These are phyloP conservation scores for Agrotis puta DNA, from an alignment of 2,888 invertebrate species.

Conservation along the genomic window DNA sequence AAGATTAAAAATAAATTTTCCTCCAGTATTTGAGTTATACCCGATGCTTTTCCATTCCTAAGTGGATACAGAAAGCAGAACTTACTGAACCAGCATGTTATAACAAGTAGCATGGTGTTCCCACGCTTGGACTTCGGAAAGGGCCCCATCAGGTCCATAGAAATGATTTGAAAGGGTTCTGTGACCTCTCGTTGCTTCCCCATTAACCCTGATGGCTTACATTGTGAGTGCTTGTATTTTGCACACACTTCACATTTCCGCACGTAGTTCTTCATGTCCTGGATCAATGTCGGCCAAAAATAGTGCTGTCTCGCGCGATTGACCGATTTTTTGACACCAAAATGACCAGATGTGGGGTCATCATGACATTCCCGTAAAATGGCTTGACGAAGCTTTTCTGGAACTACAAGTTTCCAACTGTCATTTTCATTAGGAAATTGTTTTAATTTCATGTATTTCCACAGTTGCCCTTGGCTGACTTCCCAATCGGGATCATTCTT, in stretches of 20 bases:
- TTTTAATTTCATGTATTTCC: constrained; percentile 8
- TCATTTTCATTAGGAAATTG: constrained; percentile 19
- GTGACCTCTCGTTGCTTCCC: constrained; percentile 13
- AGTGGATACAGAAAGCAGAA: constrained; percentile 20
- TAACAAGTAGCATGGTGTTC: constrained; percentile 16
- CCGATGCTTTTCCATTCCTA: constrained; percentile 8
- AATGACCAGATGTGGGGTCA: not conserved
- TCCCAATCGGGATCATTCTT: constrained; percentile 7
- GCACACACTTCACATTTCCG: constrained; percentile 23
- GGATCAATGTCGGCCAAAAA: constrained; percentile 14
- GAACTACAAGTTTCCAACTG: constrained; percentile 25
- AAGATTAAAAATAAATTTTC: constrained; percentile 14
- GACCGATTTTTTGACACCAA: constrained; percentile 8
- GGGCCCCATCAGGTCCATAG: constrained; percentile 18
- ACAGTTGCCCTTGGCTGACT: constrained; percentile 12
- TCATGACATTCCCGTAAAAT: constrained; percentile 1
- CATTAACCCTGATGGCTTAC: constrained; percentile 6
- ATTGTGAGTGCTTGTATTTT: constrained; percentile 18
- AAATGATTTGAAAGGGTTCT: constrained; percentile 17
- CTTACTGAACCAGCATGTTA: constrained; percentile 20
- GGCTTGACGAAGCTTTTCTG: constrained; percentile 10
- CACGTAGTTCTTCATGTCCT: constrained; percentile 14
- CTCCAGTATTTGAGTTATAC: too few relatives aligned
- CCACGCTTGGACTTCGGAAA: constrained; percentile 20
- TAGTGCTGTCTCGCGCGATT: not conserved